Evolutionary conservation across 2,797 vertebrate genomes (phyloP), one percentile per base, ranked within the genome.

Genomic region (Sebastes itinus): DNA sequence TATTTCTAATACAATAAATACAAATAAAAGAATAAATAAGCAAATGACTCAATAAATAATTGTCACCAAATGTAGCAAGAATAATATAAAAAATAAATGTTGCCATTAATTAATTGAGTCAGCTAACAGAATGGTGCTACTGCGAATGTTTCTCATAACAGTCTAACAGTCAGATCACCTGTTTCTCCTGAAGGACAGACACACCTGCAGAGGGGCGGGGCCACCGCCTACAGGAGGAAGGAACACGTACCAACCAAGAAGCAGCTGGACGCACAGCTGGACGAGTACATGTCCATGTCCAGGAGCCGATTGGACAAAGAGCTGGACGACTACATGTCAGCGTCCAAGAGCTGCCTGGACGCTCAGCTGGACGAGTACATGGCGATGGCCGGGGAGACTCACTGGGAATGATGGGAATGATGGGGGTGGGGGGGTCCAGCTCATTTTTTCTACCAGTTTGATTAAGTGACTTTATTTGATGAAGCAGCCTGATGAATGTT

Each of bases 231-330:
- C 6, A 93, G 93, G 52, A 91, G 92, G 4, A 86, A 92, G 77
- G 92, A 90, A 4, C 14, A 89, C 1, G 92, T 94, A 2, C 89
- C 95, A 25, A 98, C 96, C 73, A 96, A 95, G 88, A 96, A 96
- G 82, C 95, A 97, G 92, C 95, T 99, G 82, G 98, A 98, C 3
- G 95, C 96, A 0, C 95, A 98, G 93, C 94, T 98, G 87, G 97
- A 99, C 27, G 95, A 95, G 0, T 98, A 99, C 92, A 98, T 98
- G 97, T 96, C 97, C 2, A 94, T 95, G 70, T 78, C 84, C 70
- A 81, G 20, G 65, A 81, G 42, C 12, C 28, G 87, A 88, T 94
- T 65, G 96, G 95, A 97, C 76, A 6, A 35, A 0, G 20, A 93
- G 22, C 84, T 92, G 66, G 90, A 92, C 1, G 58, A 84, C 0